Evolutionary conservation across 1,140 invertebrate species (phyloP), one percentile per base, ranked within the genome.

Genomic region (Pseudoatta argentina): DNA sequence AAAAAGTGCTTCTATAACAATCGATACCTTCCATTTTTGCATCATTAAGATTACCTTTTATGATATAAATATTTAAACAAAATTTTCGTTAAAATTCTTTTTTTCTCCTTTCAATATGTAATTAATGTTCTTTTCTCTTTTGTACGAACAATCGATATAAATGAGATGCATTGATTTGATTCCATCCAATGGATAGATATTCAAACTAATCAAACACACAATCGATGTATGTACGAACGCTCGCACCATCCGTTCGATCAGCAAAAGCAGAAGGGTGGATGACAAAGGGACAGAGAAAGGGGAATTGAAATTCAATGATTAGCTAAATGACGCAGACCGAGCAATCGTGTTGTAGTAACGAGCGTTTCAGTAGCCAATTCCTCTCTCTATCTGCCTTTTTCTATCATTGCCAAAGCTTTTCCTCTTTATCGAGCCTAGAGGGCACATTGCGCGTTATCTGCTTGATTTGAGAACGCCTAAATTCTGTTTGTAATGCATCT

Each of bases 221-320:
- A 81, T 81, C 53, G 78, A 81, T 71, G 64, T 24, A 67, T 39
- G 77, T 53, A 57, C 64, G 78, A 71, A 44, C 55, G 78, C 34
- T 71, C 64, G 64, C 77, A 57, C 44, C 21, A 39, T 34, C 51
- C 64, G 76, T 81, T 67, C 64, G 27, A 59, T 61, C 59, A 81
- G 63, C 39, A 30, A 55, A 59, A 61, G 51, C 76, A 51, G 66
- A 57, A 69, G 76, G 53, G 64, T 66, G 44, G 27, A 77, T 55
- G 63, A 77, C 77, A 86, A 82, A 86, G 76, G 53, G 64, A 59
- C 18, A 63, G 64, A 34, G 69, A 76, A 77, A 51, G 39, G 59
- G 53, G n/a, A 21, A 30, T 39, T 59, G 69, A 85, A 87, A 75
- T 61, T 87, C 82, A 67, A 90, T 90, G 89, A 91, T 91, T 88